phyloP scores from a whole-genome alignment of 2,888 invertebrate species.

The Clusia tigrina region DNA sequence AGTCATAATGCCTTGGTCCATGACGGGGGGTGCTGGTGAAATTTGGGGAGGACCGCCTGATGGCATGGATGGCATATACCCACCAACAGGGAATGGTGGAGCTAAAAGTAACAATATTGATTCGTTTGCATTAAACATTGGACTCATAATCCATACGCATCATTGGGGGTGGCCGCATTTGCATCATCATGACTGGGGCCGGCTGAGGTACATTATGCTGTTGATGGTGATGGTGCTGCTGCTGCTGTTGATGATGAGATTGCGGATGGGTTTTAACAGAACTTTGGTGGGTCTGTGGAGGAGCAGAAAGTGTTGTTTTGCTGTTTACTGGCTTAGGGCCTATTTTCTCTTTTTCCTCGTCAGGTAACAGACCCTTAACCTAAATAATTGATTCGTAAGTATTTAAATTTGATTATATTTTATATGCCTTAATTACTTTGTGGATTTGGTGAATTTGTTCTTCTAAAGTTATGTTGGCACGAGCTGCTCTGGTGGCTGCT shows the following conservation, averaged over 20 bases:
- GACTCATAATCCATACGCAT: constrained; percentile 55
- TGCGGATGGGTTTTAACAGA: constrained; percentile 36
- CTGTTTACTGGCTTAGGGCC: constrained; percentile 82
- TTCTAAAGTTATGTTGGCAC: constrained; percentile 94
- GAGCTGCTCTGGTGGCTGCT: constrained; percentile 90
- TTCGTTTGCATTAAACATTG: no score
- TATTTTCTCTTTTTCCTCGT: constrained; percentile 96
- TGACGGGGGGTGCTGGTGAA: constrained; percentile 66
- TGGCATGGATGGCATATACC: constrained; percentile 64
- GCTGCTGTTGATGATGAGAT: constrained; percentile 47
- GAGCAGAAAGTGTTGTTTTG: constrained; percentile 57
- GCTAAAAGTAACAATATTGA: constrained; percentile 51
- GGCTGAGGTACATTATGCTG: constrained; percentile 54
- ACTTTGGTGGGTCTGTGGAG: constrained; percentile 57
- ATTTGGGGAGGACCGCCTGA: constrained; percentile 53
- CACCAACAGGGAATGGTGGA: constrained; percentile 64
- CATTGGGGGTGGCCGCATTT: constrained; percentile 63
- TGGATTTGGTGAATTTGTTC: constrained; percentile 98
- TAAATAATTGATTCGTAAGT: constrained; percentile 21
- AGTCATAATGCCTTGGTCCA: constrained; percentile 67
- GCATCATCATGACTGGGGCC: constrained; percentile 64
- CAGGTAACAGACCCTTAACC: constrained; percentile 88
- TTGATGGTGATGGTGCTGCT: constrained; percentile 36
- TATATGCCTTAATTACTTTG: constrained; percentile 67
- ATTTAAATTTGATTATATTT: neutral